phyloP scores from a whole-genome alignment of 2,797 vertebrate species.

The Diglossa cyanea region DNA sequence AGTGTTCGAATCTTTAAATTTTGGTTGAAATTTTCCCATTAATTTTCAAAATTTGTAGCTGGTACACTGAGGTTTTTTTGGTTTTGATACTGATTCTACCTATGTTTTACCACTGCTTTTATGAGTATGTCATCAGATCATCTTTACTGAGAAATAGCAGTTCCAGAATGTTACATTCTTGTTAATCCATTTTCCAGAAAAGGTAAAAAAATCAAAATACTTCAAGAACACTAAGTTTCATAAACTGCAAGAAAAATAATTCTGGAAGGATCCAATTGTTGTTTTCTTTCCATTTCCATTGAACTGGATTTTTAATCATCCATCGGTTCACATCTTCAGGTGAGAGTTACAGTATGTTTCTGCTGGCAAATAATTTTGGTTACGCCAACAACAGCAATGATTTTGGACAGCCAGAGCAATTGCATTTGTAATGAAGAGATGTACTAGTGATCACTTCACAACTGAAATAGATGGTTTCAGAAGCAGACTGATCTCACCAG shows the following conservation, averaged over 20 bases:
- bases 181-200: not conserved
- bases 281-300: not conserved
- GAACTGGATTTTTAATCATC: not conserved
- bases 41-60: not conserved
- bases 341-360: not conserved
- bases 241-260: not conserved
- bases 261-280: not conserved
- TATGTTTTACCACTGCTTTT: not conserved
- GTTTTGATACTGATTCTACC: not conserved
- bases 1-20: not conserved
- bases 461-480: not conserved
- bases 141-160: not conserved
- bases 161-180: not conserved
- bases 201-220: not conserved
- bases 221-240: not conserved
- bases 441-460: not conserved
- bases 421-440: not conserved
- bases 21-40: not conserved
- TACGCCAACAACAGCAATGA: not conserved
- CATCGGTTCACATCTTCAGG: not conserved
- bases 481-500: not conserved
- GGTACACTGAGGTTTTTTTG: not conserved
- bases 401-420: not conserved
- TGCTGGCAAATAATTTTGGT: not conserved
- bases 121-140: not conserved